Evolutionary conservation across 1,140 invertebrate genomes (phyloP).

Genomic region (Saccostrea cuccullata): DNA sequence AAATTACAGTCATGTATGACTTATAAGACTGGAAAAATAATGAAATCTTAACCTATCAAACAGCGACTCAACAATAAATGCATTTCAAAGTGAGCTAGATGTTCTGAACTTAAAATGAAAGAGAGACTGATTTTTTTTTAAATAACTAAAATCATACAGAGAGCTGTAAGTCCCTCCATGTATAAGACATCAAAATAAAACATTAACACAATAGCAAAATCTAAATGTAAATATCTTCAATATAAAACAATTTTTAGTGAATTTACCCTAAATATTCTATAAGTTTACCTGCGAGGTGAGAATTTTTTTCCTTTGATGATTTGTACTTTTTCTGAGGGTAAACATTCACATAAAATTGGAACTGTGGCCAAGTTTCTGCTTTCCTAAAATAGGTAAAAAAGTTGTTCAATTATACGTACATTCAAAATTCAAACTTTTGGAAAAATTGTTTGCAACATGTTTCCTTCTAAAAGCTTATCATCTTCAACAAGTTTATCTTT

Average conservation of each 20-base stretch:
- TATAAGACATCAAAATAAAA: too few species aligned
- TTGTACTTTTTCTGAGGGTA: background rate
- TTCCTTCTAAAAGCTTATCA: too few species aligned
- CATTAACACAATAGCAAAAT: too few species aligned
- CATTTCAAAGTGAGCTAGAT: background rate
- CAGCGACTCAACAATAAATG: background rate
- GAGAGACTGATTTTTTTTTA: too few species aligned
- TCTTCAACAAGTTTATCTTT: too few species aligned
- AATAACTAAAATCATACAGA: too few species aligned
- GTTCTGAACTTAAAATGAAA: too few species aligned
- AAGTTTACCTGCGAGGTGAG: conserved; percentile 17
- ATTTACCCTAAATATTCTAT: background rate
- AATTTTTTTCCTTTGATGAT: conserved; percentile 39
- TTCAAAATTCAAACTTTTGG: too few species aligned
- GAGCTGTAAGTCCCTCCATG: too few species aligned
- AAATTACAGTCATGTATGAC: background rate
- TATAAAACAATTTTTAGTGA: background rate
- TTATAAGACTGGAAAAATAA: background rate
- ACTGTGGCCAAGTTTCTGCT: conserved; percentile 28
- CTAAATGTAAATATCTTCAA: background rate
- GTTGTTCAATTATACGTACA: too few species aligned
- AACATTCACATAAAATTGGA: conserved; percentile 26
- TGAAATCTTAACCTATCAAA: background rate
- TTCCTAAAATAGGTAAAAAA: background rate
- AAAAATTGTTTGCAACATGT: too few species aligned